phyloP scores from a whole-genome alignment of 2,888 invertebrate species.

The Alviniconcha strummeri region DNA sequence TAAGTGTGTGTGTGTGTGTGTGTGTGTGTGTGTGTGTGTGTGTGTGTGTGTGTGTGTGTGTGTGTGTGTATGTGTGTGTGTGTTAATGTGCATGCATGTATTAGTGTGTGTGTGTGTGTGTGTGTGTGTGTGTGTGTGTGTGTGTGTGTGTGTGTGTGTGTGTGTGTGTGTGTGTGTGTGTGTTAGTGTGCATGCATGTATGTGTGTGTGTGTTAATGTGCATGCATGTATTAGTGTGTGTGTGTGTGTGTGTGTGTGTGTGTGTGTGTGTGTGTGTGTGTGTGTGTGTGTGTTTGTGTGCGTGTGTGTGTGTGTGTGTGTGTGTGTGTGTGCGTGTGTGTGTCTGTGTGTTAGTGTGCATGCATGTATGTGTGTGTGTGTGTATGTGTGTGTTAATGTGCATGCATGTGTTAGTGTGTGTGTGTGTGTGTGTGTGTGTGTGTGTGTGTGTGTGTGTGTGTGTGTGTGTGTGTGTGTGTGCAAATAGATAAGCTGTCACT shows the following conservation, averaged over 20 bases:
- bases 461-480: not conserved
- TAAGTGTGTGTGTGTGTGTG: slow-evolving; percentile 38
- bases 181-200: not conserved
- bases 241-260: not conserved
- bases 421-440: slow-evolving; percentile 22
- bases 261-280: not conserved
- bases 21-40: not conserved
- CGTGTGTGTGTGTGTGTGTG: too few relatives aligned
- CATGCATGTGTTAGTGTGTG: slow-evolving; percentile 14
- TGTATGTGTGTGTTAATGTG: too few relatives aligned
- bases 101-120: not conserved
- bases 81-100: too few relatives aligned
- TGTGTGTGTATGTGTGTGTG: not conserved
- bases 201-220: not conserved
- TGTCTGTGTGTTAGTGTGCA: not conserved
- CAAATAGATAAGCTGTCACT: too few relatives aligned
- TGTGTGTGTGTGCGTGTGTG: not conserved
- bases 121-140: not conserved
- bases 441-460: not conserved
- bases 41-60: not conserved
- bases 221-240: too few relatives aligned
- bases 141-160: not conserved
- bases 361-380: not conserved
- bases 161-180: not conserved
- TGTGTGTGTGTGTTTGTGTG: slow-evolving; percentile 22